Evolutionary conservation across 2,888 invertebrate genomes (phyloP).

Genomic region (Cistogaster globosa): DNA sequence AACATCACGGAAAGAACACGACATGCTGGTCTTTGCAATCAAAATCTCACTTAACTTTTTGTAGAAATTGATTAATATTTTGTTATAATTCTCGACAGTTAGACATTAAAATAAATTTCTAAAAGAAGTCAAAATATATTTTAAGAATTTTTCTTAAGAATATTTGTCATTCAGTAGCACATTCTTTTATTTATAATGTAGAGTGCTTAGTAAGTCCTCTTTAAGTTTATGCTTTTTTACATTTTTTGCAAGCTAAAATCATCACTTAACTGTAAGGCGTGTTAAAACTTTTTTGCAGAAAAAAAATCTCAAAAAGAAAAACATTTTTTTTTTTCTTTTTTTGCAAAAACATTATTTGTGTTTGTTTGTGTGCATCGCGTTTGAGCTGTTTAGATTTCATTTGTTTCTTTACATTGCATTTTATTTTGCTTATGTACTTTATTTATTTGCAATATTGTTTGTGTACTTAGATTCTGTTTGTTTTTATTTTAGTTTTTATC

Average conservation of each 20-base stretch:
- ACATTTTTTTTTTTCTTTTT: neutral
- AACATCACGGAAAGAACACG: too few relatives aligned
- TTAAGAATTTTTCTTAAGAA: too few relatives aligned
- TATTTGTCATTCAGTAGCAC: neutral
- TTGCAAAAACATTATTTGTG: conserved; percentile 30
- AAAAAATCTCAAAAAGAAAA: neutral
- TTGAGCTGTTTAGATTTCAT: conserved; percentile 34
- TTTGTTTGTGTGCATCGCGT: conserved; percentile 33
- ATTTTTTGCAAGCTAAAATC: conserved; percentile 58
- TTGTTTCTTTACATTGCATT: conserved; percentile 31
- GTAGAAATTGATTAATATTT: too few relatives aligned
- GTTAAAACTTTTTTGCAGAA: conserved; percentile 50
- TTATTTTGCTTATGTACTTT: conserved; percentile 39
- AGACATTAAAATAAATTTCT: too few relatives aligned
- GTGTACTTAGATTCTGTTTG: conserved; percentile 50
- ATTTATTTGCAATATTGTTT: conserved; percentile 38
- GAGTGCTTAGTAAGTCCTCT: neutral
- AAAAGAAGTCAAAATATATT: too few relatives aligned
- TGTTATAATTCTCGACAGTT: too few relatives aligned
- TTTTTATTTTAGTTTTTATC: conserved; percentile 47
- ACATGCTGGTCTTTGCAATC: too few relatives aligned
- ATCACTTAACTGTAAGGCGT: conserved; percentile 67
- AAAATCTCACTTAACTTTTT: too few relatives aligned
- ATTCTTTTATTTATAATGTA: neutral
- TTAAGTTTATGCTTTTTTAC: conserved; percentile 1